Conservation (phyloP, 2,888 invertebrate species). For the Abrostola tripartita region DNA sequence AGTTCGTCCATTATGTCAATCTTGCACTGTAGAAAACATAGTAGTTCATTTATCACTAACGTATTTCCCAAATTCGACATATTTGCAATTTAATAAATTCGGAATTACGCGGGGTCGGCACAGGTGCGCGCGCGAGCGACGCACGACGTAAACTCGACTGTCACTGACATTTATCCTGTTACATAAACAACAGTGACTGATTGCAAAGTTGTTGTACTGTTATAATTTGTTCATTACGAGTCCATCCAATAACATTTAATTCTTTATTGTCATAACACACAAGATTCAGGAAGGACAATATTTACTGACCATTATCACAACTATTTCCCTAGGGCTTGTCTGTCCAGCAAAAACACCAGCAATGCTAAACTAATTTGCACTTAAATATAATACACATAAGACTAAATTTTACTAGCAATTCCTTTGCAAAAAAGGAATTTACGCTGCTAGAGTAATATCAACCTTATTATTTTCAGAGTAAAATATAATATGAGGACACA, state of each 20-base stretch:
- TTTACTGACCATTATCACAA: constrained; percentile 24
- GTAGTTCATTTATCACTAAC: too few relatives aligned
- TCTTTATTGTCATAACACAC: not conserved
- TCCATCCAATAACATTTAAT: not conserved
- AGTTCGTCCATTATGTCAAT: too few relatives aligned
- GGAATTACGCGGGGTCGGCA: too few relatives aligned
- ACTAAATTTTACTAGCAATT: not conserved
- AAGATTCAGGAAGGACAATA: constrained; percentile 20
- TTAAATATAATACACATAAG: not conserved
- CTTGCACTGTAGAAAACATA: too few relatives aligned
- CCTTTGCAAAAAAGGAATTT: not conserved
- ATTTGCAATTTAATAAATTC: too few relatives aligned
- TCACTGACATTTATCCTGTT: too few relatives aligned
- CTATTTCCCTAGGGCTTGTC: not conserved
- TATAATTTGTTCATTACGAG: too few relatives aligned
- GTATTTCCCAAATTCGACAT: too few relatives aligned
- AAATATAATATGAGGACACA: not conserved
- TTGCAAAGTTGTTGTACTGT: constrained; percentile 1
- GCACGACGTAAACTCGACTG: too few relatives aligned
- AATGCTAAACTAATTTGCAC: not conserved
- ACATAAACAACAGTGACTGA: constrained; percentile 23
- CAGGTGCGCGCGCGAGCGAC: too few relatives aligned
- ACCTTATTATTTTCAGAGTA: not conserved
- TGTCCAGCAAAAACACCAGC: not conserved
- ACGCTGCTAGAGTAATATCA: not conserved